Percentiles rank a stretch among this genome's conserved stretches.
These are phyloP conservation scores for Lysandra coridon DNA, from an alignment of 2,888 invertebrate genomes.

Conservation along the genomic window DNA sequence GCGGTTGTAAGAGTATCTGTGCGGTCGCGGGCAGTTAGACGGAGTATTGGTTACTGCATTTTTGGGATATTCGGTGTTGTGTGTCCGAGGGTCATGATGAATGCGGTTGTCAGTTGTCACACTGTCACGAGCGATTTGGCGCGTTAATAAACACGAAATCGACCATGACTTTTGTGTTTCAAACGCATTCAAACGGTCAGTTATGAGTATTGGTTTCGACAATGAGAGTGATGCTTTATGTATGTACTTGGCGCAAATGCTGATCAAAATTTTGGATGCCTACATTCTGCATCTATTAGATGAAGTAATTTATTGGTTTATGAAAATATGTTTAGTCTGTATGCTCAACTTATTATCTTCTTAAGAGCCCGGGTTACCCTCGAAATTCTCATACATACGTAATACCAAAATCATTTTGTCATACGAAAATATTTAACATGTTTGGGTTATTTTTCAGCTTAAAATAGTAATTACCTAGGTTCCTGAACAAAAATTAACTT, in stretches of 20 bases:
- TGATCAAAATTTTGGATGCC: background rate
- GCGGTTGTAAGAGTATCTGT: constrained; percentile 54
- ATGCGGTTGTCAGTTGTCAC: constrained; percentile 45
- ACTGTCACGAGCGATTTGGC: constrained; percentile 32
- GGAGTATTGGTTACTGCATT: constrained; percentile 60
- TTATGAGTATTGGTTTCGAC: constrained; percentile 3
- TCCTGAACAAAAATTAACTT: too few species aligned
- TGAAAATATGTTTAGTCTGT: too few species aligned
- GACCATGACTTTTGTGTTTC: constrained; percentile 25
- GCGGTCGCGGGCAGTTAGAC: constrained; percentile 64
- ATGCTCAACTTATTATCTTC: too few species aligned
- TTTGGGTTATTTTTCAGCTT: too few species aligned
- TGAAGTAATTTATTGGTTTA: too few species aligned
- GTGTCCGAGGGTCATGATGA: constrained; percentile 47
- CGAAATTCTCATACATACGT: too few species aligned
- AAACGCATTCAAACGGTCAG: constrained; percentile 1
- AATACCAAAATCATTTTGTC: too few species aligned
- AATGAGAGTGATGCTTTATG: background rate
- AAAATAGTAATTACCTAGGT: too few species aligned
- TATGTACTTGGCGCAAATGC: background rate
- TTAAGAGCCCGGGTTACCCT: too few species aligned
- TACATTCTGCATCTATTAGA: background rate
- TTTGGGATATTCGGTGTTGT: constrained; percentile 62
- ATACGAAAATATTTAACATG: too few species aligned
- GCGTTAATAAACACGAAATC: constrained; percentile 18